Evolutionary conservation across 2,888 invertebrate genomes (phyloP).

Genomic region (Aphelenchoides bicaudatus): DNA sequence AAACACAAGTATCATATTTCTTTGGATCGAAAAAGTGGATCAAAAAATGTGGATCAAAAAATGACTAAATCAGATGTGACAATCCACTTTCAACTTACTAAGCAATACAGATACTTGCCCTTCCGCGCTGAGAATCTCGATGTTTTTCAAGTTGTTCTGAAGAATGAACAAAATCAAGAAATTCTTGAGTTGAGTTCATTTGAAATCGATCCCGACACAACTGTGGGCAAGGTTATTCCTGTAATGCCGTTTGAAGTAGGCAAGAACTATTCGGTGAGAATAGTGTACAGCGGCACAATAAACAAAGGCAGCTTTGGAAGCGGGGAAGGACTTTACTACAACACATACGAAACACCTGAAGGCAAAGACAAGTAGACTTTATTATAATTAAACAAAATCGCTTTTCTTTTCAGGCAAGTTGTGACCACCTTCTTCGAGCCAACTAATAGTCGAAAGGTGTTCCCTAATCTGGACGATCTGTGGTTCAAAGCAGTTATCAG

Average conservation of each 20-base stretch:
- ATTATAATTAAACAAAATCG: no score
- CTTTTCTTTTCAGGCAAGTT: not conserved
- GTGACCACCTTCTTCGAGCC: not conserved
- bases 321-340: no score
- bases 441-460: not conserved
- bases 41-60: no score
- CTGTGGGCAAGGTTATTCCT: not conserved
- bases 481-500: not conserved
- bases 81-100: not conserved
- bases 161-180: not conserved
- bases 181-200: not conserved
- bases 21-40: no score
- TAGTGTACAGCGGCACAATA: not conserved
- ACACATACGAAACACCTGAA: no score
- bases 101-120: not conserved
- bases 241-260: not conserved
- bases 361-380: no score
- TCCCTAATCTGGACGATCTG: conserved; percentile 1
- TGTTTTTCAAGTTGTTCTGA: not conserved
- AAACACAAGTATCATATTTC: no score
- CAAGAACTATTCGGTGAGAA: not conserved
- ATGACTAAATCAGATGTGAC: no score
- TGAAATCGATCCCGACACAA: not conserved
- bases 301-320: not conserved
- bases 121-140: not conserved